Conservation (phyloP, 2,797 vertebrate species). For the Xenentodon cancila region DNA sequence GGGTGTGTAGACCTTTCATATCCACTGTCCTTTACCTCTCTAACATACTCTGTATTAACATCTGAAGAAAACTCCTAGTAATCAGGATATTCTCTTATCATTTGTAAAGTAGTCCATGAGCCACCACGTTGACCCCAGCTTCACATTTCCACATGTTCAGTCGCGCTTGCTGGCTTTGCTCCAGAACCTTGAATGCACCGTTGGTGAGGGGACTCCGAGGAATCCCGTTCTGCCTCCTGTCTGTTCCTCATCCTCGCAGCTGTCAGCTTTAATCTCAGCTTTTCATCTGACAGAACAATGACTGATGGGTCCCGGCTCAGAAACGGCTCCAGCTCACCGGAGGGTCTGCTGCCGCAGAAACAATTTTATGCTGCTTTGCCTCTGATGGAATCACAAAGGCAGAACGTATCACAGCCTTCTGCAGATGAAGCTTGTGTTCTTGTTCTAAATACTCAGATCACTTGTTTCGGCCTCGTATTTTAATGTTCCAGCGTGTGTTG, state of each 20-base stretch:
- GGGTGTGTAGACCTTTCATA: too few species aligned
- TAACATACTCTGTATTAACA: too few species aligned
- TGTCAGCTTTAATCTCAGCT: constrained; percentile 51
- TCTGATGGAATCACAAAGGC: constrained; percentile 66
- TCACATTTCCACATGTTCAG: background rate
- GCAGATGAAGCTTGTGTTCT: constrained; percentile 30
- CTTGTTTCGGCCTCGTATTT: constrained; percentile 8
- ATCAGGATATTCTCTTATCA: too few species aligned
- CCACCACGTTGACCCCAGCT: background rate
- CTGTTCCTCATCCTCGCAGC: constrained; percentile 32
- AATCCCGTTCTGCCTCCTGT: constrained; percentile 19
- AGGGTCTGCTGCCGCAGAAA: constrained; percentile 52
- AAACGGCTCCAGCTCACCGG: constrained; percentile 46
- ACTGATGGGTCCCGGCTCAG: constrained; percentile 68
- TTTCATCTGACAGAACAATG: constrained; percentile 56
- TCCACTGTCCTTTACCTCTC: too few species aligned
- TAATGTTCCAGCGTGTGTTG: background rate
- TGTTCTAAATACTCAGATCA: constrained; percentile 26
- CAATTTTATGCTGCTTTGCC: constrained; percentile 69
- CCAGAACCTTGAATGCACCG: background rate
- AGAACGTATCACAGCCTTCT: constrained; percentile 50
- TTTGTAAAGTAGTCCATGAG: too few species aligned
- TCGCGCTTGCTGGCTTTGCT: background rate
- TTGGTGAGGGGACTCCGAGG: constrained; percentile 12
- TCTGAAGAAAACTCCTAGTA: too few species aligned